Conservation (phyloP, 2,113 vertebrate genomes). For the Scortum barcoo region DNA sequence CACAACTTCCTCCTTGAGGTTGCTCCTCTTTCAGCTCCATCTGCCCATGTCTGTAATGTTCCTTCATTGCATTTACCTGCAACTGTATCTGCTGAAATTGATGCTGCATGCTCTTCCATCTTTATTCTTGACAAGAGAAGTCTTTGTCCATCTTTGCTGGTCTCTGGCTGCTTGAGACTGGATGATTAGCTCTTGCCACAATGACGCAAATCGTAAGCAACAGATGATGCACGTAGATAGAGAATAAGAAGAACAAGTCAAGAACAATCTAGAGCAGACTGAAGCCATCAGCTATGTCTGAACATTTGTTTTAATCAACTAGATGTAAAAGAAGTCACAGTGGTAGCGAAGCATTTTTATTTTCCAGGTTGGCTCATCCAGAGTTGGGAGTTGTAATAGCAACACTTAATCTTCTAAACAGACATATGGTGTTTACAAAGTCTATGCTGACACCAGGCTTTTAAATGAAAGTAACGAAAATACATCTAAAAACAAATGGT, state of each 20-base stretch:
- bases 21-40: too few species aligned
- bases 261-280: background rate
- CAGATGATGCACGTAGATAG: background rate
- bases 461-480: too few species aligned
- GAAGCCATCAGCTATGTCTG: background rate
- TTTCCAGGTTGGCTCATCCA: background rate
- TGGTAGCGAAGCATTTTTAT: background rate
- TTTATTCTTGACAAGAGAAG: too few species aligned
- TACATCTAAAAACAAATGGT: background rate
- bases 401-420: background rate
- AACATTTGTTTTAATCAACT: background rate
- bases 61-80: too few species aligned
- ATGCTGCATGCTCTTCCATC: too few species aligned
- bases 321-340: background rate
- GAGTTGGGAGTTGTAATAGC: background rate
- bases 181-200: background rate
- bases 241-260: background rate
- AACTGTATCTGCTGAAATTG: too few species aligned
- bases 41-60: background rate
- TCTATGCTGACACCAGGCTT: background rate
- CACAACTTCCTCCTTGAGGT: too few species aligned
- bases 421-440: background rate
- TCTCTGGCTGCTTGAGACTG: too few species aligned
- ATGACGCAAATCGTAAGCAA: background rate
- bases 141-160: too few species aligned